Percentiles rank a stretch among this genome's conserved stretches.
These are phyloP conservation scores for Tridacna crocea DNA, from an alignment of 2,888 invertebrate species.

Conservation along the genomic window DNA sequence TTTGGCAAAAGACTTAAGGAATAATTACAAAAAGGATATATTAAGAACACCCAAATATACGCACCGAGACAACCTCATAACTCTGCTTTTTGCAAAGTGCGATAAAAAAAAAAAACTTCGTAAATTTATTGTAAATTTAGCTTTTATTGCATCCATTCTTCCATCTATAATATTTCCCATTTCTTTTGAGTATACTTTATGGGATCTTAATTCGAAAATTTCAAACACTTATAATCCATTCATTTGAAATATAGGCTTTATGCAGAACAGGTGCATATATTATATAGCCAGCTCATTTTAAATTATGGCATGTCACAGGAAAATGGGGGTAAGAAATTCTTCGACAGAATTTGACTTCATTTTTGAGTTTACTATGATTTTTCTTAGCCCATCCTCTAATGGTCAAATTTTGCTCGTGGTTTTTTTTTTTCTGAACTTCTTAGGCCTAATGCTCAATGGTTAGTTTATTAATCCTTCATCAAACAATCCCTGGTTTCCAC, in stretches of 20 bases:
- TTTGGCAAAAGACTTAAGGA: too few species aligned
- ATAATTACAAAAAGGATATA: too few species aligned
- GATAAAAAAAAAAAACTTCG: not conserved
- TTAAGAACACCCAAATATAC: too few species aligned
- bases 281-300: not conserved
- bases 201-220: conserved; percentile 25
- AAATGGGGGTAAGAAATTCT: not conserved
- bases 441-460: too few species aligned
- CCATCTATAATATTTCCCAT: conserved; percentile 16
- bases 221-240: conserved; percentile 14
- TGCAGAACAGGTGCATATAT: conserved; percentile 5
- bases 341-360: not conserved
- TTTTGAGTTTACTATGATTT: not conserved
- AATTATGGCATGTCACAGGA: not conserved
- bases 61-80: too few species aligned
- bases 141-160: conserved; percentile 17
- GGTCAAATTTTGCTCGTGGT: not conserved
- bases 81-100: too few species aligned
- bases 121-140: conserved; percentile 1
- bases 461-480: too few species aligned
- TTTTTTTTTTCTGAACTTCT: too few species aligned
- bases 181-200: conserved; percentile 22
- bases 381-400: not conserved
- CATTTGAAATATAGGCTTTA: conserved; percentile 8
- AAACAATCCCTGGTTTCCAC: too few species aligned